Percentiles rank a stretch among this genome's conserved stretches.
Evolutionary conservation across 2,888 invertebrate genomes (phyloP).

Genomic region (Orthosia gothica): DNA sequence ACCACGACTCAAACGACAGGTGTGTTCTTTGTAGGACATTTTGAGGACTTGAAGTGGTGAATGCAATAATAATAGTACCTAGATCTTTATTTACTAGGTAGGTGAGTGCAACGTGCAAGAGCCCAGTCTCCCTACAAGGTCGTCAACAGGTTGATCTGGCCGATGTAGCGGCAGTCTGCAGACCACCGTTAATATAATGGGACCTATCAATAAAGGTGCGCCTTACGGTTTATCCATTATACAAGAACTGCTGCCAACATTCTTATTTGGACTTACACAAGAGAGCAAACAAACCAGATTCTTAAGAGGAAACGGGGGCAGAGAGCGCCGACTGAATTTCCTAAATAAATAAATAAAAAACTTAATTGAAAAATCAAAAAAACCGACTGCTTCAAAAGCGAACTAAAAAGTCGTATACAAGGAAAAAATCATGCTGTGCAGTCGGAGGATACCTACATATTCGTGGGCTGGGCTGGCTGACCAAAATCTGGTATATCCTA

Average conservation of each 20-base stretch:
- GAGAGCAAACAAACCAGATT: constrained; percentile 40
- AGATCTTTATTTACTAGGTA: constrained; percentile 31
- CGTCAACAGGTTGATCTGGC: constrained; percentile 62
- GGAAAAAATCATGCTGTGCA: no score
- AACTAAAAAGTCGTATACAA: no score
- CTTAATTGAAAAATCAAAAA: no score
- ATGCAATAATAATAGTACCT: constrained; percentile 49
- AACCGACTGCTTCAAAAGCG: no score
- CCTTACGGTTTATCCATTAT: constrained; percentile 64
- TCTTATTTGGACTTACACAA: constrained; percentile 55
- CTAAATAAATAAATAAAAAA: no score
- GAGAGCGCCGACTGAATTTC: no score
- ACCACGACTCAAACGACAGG: constrained; percentile 57
- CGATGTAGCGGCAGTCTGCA: constrained; percentile 62
- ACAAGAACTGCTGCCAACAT: constrained; percentile 51
- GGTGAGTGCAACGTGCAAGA: constrained; percentile 30
- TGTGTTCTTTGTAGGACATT: constrained; percentile 60
- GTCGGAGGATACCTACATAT: no score
- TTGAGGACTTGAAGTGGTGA: constrained; percentile 60
- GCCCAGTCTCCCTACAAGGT: constrained; percentile 69
- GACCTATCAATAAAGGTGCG: constrained; percentile 64
- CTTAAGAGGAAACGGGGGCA: no score
- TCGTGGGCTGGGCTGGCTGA: no score
- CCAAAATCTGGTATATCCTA: no score
- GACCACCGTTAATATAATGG: constrained; percentile 67